Base-by-base conservation (phyloP, 1,140 invertebrate genomes). In the Eupristina koningsbergeri region DNA sequence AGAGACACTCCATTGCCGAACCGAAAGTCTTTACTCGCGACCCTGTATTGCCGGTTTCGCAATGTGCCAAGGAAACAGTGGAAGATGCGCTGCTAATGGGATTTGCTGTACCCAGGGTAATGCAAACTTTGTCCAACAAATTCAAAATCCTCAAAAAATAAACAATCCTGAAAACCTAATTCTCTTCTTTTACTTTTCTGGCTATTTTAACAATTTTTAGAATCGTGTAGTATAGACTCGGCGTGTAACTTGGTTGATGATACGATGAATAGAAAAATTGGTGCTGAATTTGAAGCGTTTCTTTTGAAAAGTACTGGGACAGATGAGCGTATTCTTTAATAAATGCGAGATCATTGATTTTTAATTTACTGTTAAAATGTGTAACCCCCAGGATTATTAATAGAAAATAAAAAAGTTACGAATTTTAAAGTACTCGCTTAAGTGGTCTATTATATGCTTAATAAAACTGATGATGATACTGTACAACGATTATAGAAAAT, bases 21-120 rank as follows among this genome's bases (percentile, higher is more conserved):
- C 87, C 75, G 93, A 93, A 87, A 91, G 86, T 80, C 78, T 91
- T 19, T 89, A 89, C 53, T 84, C 87, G 0, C 87, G 86, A 84
- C 93, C 93, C 0, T 93, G 93, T 81, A 91, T 93, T 69, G 92
- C 93, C 36, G 93, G 93, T 8, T 92, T 88, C 81, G 87, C 90
- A 9, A 91, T 92, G 87, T 94, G 93, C 87, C 90, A 92, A 75
- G 92, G 90, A 88, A 93, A 93, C 85, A 93, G 88, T 61, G 93
- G 91, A 50, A 89, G 93, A 88, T 94, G 93, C 87, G 93, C 93
- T 17, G 88, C 91, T 29, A 92, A 93, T 83, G 92, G 92, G 11
- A 91, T 93, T 86, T 94, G 93, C 85, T 93, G 93, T 85, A 92
- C 91, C 26, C 93, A 94, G 93, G 92, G 93, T 93, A 61, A 41